phyloP scores from a whole-genome alignment of 2,797 vertebrate genomes.

The Glossophaga mutica region DNA sequence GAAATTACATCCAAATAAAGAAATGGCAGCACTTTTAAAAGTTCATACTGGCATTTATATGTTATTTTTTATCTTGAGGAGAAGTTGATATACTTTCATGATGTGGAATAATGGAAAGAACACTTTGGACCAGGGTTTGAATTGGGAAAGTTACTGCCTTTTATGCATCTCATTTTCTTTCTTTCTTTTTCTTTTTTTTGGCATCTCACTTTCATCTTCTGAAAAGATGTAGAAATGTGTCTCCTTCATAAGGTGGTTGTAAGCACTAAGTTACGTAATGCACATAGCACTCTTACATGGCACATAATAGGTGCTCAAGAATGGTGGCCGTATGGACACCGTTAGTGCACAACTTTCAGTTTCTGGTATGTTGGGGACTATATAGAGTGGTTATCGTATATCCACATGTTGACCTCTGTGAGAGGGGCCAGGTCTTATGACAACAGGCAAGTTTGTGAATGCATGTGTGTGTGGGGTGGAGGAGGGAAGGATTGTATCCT shows the following conservation, averaged over 20 bases:
- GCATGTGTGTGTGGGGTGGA: neutral
- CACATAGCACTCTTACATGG: neutral
- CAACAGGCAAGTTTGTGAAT: neutral
- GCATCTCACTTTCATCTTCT: neutral
- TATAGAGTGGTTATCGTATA: neutral
- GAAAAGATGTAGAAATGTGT: neutral
- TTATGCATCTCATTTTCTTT: neutral
- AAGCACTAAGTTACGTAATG: neutral
- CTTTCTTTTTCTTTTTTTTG: neutral
- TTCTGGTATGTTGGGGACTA: neutral
- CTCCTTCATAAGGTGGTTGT: neutral
- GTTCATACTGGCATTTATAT: neutral
- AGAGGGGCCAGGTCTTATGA: neutral
- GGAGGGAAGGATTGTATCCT: neutral
- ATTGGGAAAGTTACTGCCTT: neutral
- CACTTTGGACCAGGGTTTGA: neutral
- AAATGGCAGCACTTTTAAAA: neutral
- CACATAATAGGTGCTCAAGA: neutral
- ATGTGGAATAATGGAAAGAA: neutral
- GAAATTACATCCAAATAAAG: neutral
- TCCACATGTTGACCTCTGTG: neutral
- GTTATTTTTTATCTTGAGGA: neutral
- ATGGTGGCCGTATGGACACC: neutral
- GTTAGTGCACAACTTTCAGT: neutral
- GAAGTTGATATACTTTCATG: neutral